Evolutionary conservation across 2,797 vertebrate species (phyloP).

Genomic region (Scyliorhinus canicula): DNA sequence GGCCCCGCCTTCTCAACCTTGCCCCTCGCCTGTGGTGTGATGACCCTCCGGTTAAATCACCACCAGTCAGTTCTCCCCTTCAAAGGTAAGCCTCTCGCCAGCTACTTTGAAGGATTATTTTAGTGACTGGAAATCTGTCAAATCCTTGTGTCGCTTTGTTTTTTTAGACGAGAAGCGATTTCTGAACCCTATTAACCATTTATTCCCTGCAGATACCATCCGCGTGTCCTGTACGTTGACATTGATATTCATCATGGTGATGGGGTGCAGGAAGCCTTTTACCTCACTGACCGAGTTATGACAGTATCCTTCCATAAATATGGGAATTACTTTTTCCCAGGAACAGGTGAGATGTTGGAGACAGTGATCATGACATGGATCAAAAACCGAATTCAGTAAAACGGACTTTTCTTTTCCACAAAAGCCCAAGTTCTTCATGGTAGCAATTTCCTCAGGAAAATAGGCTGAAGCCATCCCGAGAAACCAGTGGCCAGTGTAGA

Average conservation of each 20-base stretch:
- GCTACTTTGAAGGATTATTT: neutral
- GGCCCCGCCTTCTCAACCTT: too few relatives aligned
- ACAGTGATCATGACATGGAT: neutral
- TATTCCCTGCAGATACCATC: constrained; percentile 73
- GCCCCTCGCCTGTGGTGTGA: too few relatives aligned
- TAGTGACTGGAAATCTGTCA: neutral
- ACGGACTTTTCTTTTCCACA: neutral
- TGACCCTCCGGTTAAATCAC: too few relatives aligned
- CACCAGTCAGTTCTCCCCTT: too few relatives aligned
- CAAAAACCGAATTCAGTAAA: neutral
- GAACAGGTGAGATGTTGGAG: constrained; percentile 67
- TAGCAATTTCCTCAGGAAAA: neutral
- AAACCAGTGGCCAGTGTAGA: neutral
- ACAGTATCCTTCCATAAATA: constrained; percentile 98
- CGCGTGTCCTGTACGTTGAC: constrained; percentile 93
- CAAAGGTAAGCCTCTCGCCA: neutral
- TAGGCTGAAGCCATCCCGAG: neutral
- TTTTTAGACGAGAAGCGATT: neutral
- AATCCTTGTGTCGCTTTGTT: accelerated
- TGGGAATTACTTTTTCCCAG: constrained; percentile 96
- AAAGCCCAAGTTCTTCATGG: neutral
- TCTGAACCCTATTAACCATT: neutral
- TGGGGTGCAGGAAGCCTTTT: constrained; percentile 94
- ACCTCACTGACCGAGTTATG: constrained; percentile 95
- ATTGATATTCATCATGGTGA: constrained; percentile 98